Conservation (phyloP, 2,113 vertebrate genomes). For the Himantopus leucocephalus region DNA sequence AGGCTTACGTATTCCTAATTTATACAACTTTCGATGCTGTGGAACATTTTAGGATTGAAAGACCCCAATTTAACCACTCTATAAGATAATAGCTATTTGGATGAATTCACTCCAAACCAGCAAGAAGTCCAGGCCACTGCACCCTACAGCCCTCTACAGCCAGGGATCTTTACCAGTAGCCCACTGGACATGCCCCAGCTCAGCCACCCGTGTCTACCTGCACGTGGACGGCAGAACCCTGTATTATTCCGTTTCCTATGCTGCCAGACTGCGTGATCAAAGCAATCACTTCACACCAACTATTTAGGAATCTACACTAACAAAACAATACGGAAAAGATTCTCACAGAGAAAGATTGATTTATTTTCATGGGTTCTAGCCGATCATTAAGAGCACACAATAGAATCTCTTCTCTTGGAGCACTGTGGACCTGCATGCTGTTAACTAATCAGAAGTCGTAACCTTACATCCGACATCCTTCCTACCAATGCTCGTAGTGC, state of each 20-base stretch:
- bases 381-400: not conserved
- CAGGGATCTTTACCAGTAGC: not conserved
- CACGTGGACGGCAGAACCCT: accelerated
- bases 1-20: not conserved
- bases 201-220: not conserved
- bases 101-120: not conserved
- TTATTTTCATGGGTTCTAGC: not conserved
- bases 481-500: accelerated
- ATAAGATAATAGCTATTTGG: not conserved
- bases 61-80: not conserved
- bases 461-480: not conserved
- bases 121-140: not conserved
- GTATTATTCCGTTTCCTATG: accelerated
- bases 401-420: not conserved
- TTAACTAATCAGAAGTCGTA: not conserved
- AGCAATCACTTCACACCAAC: not conserved
- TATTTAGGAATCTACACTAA: not conserved
- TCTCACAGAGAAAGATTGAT: not conserved
- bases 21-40: not conserved
- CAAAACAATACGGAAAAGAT: not conserved
- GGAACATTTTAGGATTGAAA: not conserved
- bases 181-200: not conserved
- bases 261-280: not conserved
- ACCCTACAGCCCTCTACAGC: no score
- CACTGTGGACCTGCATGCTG: not conserved